Evolutionary conservation across 1,140 invertebrate genomes (phyloP).

Genomic region (Holcopasites calliopsidis): DNA sequence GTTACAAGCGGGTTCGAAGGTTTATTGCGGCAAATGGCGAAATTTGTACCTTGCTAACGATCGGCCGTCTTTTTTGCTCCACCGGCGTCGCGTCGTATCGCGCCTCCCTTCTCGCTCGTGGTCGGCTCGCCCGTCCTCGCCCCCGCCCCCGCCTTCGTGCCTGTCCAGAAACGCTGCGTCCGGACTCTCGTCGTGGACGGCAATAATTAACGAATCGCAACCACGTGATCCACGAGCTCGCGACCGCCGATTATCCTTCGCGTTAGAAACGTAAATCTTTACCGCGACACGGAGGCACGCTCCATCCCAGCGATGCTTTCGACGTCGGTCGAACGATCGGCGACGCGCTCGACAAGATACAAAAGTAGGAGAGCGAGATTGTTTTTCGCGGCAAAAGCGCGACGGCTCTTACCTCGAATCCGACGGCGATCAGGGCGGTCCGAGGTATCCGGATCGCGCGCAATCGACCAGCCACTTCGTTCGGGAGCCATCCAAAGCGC

Average conservation of each 20-base stretch:
- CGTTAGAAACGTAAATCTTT: not conserved
- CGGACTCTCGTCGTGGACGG: conserved; percentile 34
- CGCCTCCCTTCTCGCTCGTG: not conserved
- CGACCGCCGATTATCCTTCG: conserved; percentile 11
- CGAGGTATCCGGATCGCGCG: conserved; percentile 30
- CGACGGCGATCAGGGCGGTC: conserved; percentile 21
- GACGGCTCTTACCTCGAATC: conserved; percentile 53
- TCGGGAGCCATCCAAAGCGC: conserved; percentile 1
- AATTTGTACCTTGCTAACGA: conserved; percentile 80
- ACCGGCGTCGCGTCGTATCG: not conserved
- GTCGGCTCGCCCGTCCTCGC: not conserved
- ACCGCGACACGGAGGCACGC: not conserved
- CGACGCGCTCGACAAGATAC: not conserved
- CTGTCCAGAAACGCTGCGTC: not conserved
- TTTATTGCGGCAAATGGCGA: conserved; percentile 79
- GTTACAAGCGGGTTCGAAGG: conserved; percentile 76
- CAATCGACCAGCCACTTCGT: conserved; percentile 28
- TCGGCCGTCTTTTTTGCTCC: conserved; percentile 66
- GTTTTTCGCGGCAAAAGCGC: not conserved
- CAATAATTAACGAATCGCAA: conserved; percentile 46
- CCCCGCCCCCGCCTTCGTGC: not conserved
- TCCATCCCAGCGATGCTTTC: not conserved
- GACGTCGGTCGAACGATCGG: not conserved
- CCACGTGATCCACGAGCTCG: conserved; percentile 31
- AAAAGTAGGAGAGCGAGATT: not conserved